These are phyloP conservation scores for Bubo bubo DNA, from an alignment of 2,113 vertebrate species.

Conservation along the genomic window DNA sequence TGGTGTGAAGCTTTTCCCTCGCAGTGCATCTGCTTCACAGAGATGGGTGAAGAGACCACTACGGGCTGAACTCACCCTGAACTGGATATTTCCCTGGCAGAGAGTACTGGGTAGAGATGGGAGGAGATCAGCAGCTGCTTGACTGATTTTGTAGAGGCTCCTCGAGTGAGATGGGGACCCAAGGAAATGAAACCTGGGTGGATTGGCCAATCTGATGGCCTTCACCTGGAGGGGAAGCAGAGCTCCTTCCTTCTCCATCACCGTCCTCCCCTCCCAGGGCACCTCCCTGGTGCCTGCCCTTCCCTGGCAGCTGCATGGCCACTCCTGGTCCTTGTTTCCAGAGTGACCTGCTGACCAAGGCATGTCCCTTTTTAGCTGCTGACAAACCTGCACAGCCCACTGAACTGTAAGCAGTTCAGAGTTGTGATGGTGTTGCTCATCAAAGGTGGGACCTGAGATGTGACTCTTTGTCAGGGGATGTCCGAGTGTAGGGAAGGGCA, in stretches of 20 bases:
- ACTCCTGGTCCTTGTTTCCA: not conserved
- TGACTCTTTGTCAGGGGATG: not conserved
- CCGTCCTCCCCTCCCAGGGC: not conserved
- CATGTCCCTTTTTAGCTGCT: not conserved
- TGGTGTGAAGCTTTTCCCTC: not conserved
- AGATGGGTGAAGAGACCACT: not conserved
- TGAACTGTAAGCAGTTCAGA: not conserved
- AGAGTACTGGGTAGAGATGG: not conserved
- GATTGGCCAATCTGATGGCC: not conserved
- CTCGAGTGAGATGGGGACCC: not conserved
- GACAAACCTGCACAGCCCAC: not conserved
- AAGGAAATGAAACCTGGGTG: not conserved
- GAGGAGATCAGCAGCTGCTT: not conserved
- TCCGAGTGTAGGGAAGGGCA: not conserved
- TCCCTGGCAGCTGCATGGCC: not conserved
- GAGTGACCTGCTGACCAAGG: slow-evolving; percentile 8
- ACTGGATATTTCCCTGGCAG: not conserved
- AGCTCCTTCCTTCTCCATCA: not conserved
- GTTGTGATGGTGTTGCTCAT: not conserved
- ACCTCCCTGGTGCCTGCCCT: not conserved
- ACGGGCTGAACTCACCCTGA: not conserved
- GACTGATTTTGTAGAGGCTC: not conserved
- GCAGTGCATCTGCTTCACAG: not conserved
- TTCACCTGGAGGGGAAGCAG: not conserved
- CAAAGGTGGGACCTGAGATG: not conserved